Evolutionary conservation across 2,888 invertebrate species (phyloP), one percentile per base, ranked within the genome.

Genomic region (Phytoseiulus persimilis): DNA sequence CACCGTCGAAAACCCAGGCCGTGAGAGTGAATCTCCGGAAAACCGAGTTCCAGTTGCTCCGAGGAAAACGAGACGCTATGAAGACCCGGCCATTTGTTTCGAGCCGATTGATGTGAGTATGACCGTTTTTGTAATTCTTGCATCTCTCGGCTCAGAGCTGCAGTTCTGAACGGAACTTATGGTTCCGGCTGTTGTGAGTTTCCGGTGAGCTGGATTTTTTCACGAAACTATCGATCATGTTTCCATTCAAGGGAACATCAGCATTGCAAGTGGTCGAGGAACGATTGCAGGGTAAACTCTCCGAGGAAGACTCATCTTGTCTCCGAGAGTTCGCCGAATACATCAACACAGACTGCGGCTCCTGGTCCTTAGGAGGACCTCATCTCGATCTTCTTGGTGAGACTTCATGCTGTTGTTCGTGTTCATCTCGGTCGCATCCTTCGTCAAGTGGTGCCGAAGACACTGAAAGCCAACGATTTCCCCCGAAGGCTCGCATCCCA

Each of bases 351-450:
- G 96, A 96, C 91, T 97, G 97, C 92, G 97, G 97, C 90, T 96
- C 96, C 92, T 97, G 97, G 97, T 96, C 96, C 90, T 94, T 97
- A 32, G 96, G 97, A 18, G 97, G 97, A 92, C 95, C 96, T 91
- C 97, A 97, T 93, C 94, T 97, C 87, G 94, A 94, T 90, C 96
- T 97, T 92, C 94, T 97, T 90, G 96, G 96, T 95, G 91, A 92
- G 93, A 28, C 9, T 5, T 6, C 11, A 28, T 9, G 39, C 31
- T 9, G 28, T 32, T 87, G 84, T 31, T 46, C n/a, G n/a, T n/a
- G n/a, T n/a, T n/a, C n/a, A n/a, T n/a, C n/a, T 39, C 39, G 39
- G 9, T 39, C 5, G 39, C 39, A 9, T 39, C 3, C 39, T 39
- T 39, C 9, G 39, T 3, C 5, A 9, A 39, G 9, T 39, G 3